Base-by-base conservation (phyloP, 2,797 vertebrate genomes). In the Coendou prehensilis region DNA sequence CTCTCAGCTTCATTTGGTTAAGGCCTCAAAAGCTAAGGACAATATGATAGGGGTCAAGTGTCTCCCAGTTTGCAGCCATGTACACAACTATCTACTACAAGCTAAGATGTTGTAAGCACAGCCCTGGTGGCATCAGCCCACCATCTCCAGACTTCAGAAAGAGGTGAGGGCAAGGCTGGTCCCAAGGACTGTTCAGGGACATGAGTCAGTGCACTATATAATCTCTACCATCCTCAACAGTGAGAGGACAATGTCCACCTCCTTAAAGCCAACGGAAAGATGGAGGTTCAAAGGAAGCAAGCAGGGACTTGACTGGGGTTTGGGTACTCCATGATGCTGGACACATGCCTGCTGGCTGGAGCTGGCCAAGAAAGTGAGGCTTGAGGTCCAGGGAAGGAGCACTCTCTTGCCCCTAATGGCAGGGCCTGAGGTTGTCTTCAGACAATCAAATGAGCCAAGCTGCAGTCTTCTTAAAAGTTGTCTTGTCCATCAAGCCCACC, bases 151-250 rank as follows among this genome's bases (percentile, higher is more conserved):
- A 56, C 41, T 86, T 85, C 1, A 26, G 63, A 56, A 56, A 52
- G 64, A 75, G 28, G 4, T 6, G 1, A 23, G 13, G 9, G 30
- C 30, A 37, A 63, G 4, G 54, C 7, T 86, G 67, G 20, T 15
- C 69, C 30, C 33, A 6, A 63, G 17, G 52, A 80, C 41, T 0
- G 1, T 73, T 63, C 9, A 67, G 88, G n/a, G 30, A 33, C 10
- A 5, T 22, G 0, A 10, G 41, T 33, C 41, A 23, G 2, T 20
- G 26, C 10, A 8, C 10, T 67, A 2, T 11, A 8, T 1, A 28
- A n/a, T n/a, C 26, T 75, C 11, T 1, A 37, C 11, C 6, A 30
- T 9, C 10, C 59, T 23, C 30, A 33, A 41, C 23, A 63, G 41
- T 17, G n/a, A 28, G 11, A 8, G 23, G 33, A 20, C 33, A 28